Conservation (phyloP, 2,797 vertebrate genomes). For the Avahi laniger region DNA sequence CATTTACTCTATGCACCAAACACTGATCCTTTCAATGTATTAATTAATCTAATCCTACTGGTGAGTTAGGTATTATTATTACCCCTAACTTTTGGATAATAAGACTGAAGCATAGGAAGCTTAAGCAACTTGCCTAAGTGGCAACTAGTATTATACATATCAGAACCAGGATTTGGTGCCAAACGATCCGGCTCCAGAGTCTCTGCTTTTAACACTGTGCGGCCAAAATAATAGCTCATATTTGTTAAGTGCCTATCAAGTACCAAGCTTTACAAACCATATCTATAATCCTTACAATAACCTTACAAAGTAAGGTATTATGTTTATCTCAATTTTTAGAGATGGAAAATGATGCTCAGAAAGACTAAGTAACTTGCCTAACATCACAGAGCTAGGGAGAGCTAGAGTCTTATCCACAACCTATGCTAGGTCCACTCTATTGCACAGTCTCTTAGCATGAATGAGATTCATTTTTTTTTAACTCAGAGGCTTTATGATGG, state of each 20-base stretch:
- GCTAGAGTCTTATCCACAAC: neutral
- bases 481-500: neutral
- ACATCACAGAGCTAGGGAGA: neutral
- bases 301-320: neutral
- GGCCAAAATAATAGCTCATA: neutral
- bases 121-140: neutral
- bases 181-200: neutral
- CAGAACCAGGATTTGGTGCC: neutral
- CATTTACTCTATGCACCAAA: neutral
- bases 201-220: neutral
- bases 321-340: neutral
- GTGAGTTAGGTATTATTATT: neutral
- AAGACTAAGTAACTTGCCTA: neutral
- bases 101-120: neutral
- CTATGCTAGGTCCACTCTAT: neutral
- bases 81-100: neutral
- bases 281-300: neutral
- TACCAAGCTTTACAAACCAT: neutral
- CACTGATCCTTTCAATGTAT: neutral
- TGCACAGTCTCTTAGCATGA: neutral
- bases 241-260: conserved; percentile 4
- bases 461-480: neutral
- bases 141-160: neutral
- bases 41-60: neutral
- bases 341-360: neutral